phyloP scores from a whole-genome alignment of 2,888 invertebrate genomes.

The Cenopis cana region DNA sequence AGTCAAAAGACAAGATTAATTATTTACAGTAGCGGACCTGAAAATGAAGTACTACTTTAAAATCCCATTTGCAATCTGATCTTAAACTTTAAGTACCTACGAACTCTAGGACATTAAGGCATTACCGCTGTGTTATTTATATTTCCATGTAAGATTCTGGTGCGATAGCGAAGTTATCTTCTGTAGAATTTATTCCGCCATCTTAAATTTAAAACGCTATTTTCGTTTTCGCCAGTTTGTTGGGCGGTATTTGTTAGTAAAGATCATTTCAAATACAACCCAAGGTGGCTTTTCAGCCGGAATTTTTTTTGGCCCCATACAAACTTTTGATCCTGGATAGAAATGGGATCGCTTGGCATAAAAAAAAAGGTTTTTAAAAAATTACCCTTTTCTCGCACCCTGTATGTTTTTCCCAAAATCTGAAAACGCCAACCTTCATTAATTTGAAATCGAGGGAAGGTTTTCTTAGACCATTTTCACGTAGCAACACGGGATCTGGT shows the following conservation, averaged over 20 bases:
- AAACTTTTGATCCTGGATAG: too few species aligned
- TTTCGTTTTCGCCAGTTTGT: neutral
- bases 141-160: conserved; percentile 3
- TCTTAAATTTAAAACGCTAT: neutral
- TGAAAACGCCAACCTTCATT: too few species aligned
- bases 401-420: too few species aligned
- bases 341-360: too few species aligned
- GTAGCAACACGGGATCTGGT: too few species aligned
- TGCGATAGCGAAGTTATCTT: conserved; percentile 1
- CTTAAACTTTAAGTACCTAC: conserved; percentile 8
- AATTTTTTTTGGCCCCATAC: too few species aligned
- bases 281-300: too few species aligned
- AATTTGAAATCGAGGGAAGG: too few species aligned
- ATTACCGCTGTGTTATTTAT: conserved; percentile 18
- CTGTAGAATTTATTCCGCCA: conserved; percentile 5
- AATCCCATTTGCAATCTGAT: conserved; percentile 4
- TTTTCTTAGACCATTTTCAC: too few species aligned
- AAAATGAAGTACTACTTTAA: neutral
- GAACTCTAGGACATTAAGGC: conserved; percentile 11
- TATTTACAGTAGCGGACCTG: neutral
- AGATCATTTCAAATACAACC: too few species aligned
- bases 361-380: too few species aligned
- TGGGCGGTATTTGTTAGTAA: neutral
- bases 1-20: neutral
- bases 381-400: too few species aligned